Evolutionary conservation across 2,113 vertebrate genomes (phyloP).

Genomic region (Notarius quadriscutis): DNA sequence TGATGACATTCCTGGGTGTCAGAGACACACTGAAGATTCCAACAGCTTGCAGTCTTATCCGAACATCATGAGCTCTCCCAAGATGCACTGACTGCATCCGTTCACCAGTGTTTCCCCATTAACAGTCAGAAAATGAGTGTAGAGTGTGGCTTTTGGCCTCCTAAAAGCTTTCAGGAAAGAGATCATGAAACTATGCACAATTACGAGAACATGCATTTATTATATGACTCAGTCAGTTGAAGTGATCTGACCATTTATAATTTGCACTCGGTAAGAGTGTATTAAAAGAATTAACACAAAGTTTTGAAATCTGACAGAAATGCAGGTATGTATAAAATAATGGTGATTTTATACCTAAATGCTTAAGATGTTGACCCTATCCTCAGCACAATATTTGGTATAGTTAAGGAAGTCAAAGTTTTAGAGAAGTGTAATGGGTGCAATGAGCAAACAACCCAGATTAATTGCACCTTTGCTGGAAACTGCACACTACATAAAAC

Average conservation of each 20-base stretch:
- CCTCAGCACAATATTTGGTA: constrained; percentile 45
- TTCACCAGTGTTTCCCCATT: constrained; percentile 28
- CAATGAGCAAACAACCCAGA: constrained; percentile 70
- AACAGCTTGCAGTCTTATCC: constrained; percentile 49
- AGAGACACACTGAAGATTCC: constrained; percentile 50
- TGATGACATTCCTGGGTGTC: constrained; percentile 56
- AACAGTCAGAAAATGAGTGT: neutral
- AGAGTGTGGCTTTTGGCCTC: neutral
- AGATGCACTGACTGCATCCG: constrained; percentile 25
- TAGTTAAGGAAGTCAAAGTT: constrained; percentile 61
- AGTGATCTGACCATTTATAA: too few relatives aligned
- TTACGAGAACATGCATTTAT: neutral
- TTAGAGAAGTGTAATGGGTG: constrained; percentile 69
- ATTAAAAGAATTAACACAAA: neutral
- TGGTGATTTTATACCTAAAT: neutral
- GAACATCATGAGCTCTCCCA: constrained; percentile 52
- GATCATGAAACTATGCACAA: neutral
- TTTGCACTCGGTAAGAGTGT: neutral
- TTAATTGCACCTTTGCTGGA: constrained; percentile 66
- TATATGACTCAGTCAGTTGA: too few relatives aligned
- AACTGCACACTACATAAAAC: constrained; percentile 73
- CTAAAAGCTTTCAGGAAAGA: constrained; percentile 16
- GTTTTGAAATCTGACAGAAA: neutral
- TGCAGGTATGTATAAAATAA: too few relatives aligned
- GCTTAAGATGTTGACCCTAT: neutral